These are phyloP conservation scores for Ageneiosus marmoratus DNA, from an alignment of 2,113 vertebrate genomes.

Conservation along the genomic window DNA sequence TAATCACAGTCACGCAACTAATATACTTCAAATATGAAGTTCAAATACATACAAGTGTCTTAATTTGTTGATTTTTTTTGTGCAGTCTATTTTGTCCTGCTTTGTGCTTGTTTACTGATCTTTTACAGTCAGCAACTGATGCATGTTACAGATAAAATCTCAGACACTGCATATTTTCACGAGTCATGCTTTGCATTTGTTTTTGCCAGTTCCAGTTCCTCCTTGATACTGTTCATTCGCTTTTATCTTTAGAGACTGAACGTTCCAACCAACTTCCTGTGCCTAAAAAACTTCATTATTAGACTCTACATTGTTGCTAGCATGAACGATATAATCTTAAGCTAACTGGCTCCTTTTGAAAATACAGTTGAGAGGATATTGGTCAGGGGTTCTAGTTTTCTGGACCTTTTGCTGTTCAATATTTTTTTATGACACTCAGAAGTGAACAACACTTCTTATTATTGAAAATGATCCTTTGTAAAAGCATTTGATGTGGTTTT, in stretches of 20 bases:
- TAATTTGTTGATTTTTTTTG: not conserved
- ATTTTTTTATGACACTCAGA: not conserved
- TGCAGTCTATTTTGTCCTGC: not conserved
- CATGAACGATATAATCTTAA: not conserved
- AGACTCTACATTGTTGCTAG: not conserved
- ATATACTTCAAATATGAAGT: not conserved
- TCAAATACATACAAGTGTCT: not conserved
- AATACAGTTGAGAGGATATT: not conserved
- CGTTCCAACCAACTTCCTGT: not conserved
- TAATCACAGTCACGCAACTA: not conserved
- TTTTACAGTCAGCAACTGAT: not conserved
- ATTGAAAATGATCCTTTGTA: not conserved
- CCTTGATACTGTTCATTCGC: not conserved
- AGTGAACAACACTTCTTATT: too few relatives aligned
- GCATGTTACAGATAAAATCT: not conserved
- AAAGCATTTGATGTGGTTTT: too few relatives aligned
- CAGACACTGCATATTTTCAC: not conserved
- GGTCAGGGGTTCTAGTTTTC: not conserved
- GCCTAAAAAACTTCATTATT: not conserved
- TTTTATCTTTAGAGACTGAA: conserved; percentile 9
- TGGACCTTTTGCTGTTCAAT: not conserved
- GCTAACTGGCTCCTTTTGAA: not conserved
- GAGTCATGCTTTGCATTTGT: not conserved
- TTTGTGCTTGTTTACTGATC: not conserved
- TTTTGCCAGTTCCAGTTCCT: not conserved